Evolutionary conservation across 2,888 invertebrate species (phyloP).

Genomic region (Cyaniris semiargus): DNA sequence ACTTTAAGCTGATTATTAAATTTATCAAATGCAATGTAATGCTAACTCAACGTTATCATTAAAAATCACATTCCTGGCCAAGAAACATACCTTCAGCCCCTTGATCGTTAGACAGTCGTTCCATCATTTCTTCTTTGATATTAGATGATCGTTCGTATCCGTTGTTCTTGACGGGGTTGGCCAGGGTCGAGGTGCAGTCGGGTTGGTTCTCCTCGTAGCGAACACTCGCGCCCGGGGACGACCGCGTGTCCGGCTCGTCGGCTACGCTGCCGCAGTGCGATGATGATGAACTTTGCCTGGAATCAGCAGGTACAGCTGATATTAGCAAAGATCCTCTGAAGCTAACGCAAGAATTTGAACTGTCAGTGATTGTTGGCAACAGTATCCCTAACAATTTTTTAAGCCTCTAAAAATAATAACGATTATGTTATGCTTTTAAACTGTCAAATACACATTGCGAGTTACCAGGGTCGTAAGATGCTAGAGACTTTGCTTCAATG

Average conservation of each 20-base stretch:
- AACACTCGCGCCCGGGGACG: slow-evolving; percentile 72
- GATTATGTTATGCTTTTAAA: not conserved
- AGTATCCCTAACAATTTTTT: not conserved
- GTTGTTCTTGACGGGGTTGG: slow-evolving; percentile 76
- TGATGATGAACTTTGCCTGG: slow-evolving; percentile 76
- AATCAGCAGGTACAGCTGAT: slow-evolving; percentile 41
- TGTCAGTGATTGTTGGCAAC: not conserved
- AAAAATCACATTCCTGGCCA: not conserved
- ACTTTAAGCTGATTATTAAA: not conserved
- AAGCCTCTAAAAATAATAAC: too few relatives aligned
- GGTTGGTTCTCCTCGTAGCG: slow-evolving; percentile 72
- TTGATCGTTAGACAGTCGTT: slow-evolving; percentile 74
- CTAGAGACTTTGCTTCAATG: not conserved
- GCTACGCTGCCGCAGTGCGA: slow-evolving; percentile 77
- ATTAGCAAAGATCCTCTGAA: not conserved
- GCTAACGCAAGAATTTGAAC: not conserved
- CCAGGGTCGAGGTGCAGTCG: slow-evolving; percentile 74
- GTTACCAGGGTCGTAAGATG: too few relatives aligned
- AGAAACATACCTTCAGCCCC: slow-evolving; percentile 71
- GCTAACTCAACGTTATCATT: not conserved
- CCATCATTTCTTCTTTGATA: slow-evolving; percentile 69
- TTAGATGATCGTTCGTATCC: slow-evolving; percentile 74
- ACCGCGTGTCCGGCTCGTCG: slow-evolving; percentile 76
- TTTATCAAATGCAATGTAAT: not conserved
- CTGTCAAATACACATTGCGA: not conserved